Conservation (phyloP, 2,113 vertebrate genomes). For the Kobus ellipsiprymnus region DNA sequence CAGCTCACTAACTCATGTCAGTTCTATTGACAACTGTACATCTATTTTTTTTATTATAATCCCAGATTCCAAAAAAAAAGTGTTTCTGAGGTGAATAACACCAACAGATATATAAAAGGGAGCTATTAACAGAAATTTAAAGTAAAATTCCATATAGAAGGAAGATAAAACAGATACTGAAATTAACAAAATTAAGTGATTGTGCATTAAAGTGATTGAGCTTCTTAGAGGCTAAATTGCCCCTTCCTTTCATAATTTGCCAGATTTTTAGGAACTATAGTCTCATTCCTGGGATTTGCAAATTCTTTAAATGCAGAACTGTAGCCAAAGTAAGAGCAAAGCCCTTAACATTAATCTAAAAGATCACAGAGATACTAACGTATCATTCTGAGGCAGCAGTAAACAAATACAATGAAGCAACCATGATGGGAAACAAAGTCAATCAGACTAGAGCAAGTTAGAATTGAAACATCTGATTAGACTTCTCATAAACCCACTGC, state of each 20-base stretch:
- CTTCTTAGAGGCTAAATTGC: neutral
- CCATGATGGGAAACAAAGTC: neutral
- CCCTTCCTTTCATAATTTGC: neutral
- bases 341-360: neutral
- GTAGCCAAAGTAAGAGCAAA: neutral
- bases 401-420: neutral
- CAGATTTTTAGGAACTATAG: neutral
- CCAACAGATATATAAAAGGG: neutral
- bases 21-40: neutral
- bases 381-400: neutral
- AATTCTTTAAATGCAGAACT: neutral
- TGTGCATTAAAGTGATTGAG: neutral
- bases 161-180: conserved; percentile 11
- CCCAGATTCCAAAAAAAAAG: neutral
- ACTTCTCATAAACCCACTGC: neutral
- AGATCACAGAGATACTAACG: neutral
- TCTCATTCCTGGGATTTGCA: neutral
- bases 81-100: neutral
- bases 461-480: neutral
- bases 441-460: neutral
- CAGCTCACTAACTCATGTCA: neutral
- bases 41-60: neutral
- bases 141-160: neutral
- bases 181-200: neutral
- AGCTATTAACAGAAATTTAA: neutral